phyloP scores from a whole-genome alignment of 2,113 vertebrate species.

The Hypomesus transpacificus region DNA sequence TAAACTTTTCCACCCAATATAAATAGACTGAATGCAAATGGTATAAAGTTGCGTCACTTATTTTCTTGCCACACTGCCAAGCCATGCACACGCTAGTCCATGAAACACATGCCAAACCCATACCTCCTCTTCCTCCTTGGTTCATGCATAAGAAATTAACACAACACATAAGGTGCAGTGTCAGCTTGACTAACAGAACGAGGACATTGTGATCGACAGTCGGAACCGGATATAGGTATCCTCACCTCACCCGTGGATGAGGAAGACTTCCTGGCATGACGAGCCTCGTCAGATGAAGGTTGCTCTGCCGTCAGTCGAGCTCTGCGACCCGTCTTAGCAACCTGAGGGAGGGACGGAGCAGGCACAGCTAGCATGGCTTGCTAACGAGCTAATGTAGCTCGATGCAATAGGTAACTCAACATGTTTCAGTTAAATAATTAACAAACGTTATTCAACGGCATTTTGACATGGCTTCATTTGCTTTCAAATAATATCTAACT shows the following conservation, averaged over 20 bases:
- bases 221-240: not conserved
- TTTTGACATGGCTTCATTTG: too few species aligned
- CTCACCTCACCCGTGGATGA: constrained; percentile 74
- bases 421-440: too few species aligned
- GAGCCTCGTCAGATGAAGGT: constrained; percentile 66
- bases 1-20: not conserved
- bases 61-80: constrained; percentile 26
- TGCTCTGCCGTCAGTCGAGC: constrained; percentile 74
- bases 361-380: not conserved
- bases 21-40: constrained; percentile 21
- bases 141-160: constrained; percentile 29
- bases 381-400: not conserved
- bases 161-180: not conserved
- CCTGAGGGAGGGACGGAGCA: constrained; percentile 56
- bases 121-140: constrained; percentile 64
- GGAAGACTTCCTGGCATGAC: constrained; percentile 67
- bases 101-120: constrained; percentile 19
- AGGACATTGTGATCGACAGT: not conserved
- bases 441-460: too few species aligned
- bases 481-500: too few species aligned
- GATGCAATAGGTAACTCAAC: not conserved
- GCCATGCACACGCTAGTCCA: constrained; percentile 37
- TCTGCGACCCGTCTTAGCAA: constrained; percentile 80
- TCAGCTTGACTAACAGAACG: not conserved
- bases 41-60: constrained; percentile 49